A percentile compares a stretch with the other conserved stretches of the same genome.
phyloP scores from a whole-genome alignment of 2,113 vertebrate genomes.

The Megaptera novaeangliae region DNA sequence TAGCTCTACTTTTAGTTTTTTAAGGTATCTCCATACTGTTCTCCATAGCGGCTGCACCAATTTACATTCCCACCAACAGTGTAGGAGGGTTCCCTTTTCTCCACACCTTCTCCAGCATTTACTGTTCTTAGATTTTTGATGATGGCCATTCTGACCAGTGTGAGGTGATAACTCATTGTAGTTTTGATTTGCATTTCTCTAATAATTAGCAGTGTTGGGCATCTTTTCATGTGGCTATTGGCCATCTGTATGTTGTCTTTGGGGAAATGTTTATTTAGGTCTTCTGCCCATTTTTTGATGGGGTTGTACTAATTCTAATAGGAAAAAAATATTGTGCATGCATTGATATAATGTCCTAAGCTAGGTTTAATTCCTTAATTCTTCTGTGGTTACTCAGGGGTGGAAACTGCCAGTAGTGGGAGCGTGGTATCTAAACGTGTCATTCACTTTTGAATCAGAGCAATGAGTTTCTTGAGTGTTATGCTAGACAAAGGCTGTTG shows the following conservation, averaged over 20 bases:
- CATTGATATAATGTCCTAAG: neutral
- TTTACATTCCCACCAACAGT: neutral
- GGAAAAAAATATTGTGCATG: neutral
- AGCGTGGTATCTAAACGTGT: neutral
- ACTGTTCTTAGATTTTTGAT: neutral
- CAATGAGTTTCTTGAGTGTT: neutral
- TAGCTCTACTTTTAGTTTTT: neutral
- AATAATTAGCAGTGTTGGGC: neutral
- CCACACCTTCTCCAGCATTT: neutral
- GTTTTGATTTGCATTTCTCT: neutral
- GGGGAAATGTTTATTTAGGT: neutral
- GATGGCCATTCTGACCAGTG: neutral
- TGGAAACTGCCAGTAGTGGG: neutral
- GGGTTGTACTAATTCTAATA: neutral
- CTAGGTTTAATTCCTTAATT: neutral
- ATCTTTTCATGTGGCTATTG: neutral
- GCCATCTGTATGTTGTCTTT: neutral
- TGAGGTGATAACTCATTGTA: neutral
- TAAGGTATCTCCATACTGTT: neutral
- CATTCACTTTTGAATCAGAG: slow-evolving; percentile 27
- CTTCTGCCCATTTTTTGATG: neutral
- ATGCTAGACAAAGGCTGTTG: neutral
- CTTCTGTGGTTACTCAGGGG: neutral
- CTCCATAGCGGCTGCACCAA: neutral
- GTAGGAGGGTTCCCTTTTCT: neutral